Conservation (phyloP, 2,888 invertebrate genomes). For the Drosophila kokeensis region DNA sequence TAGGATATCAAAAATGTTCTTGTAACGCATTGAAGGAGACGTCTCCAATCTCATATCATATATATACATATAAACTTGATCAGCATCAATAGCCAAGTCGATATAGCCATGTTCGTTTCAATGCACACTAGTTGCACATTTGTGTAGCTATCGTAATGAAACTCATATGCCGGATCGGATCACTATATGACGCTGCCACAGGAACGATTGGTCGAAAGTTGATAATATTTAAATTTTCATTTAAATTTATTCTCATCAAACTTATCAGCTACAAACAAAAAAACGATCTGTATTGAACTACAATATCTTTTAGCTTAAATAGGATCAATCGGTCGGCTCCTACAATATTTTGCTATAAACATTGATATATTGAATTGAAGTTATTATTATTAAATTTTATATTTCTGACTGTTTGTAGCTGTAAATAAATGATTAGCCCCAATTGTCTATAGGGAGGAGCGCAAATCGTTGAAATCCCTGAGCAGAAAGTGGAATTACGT, state of each 20-base stretch:
- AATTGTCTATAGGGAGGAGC: conserved; percentile 36
- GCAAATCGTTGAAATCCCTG: conserved; percentile 14
- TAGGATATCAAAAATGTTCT: background rate
- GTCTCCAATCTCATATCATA: background rate
- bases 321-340: background rate
- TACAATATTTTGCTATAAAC: background rate
- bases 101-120: background rate
- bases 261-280: background rate
- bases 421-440: conserved; percentile 42
- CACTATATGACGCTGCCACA: background rate
- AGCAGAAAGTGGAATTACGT: background rate
- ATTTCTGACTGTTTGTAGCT: conserved; percentile 22
- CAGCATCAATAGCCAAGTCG: background rate
- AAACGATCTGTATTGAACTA: background rate
- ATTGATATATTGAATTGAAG: background rate
- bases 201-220: too few relatives aligned
- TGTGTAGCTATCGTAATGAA: background rate
- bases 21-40: background rate
- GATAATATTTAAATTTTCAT: too few relatives aligned
- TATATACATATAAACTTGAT: background rate
- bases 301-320: background rate
- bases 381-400: background rate
- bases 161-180: background rate
- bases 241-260: background rate
- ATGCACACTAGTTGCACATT: background rate